Percentiles rank a stretch among this genome's conserved stretches.
phyloP scores from a whole-genome alignment of 1,140 invertebrate species.

The Caenorhabditis briggsae region DNA sequence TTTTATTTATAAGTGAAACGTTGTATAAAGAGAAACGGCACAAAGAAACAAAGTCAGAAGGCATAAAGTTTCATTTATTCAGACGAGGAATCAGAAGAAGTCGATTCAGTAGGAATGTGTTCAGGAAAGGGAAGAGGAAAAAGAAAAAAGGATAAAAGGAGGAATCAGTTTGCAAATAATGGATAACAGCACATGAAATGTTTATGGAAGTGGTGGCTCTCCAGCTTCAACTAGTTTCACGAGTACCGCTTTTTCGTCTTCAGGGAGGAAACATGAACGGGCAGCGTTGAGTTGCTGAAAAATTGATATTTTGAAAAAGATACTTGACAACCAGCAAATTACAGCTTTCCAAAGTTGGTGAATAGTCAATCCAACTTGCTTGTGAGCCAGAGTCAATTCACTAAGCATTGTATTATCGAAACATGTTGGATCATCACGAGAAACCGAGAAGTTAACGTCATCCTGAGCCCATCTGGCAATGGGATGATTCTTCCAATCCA shows the following conservation, averaged over 20 bases:
- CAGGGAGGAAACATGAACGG: slow-evolving; percentile 79
- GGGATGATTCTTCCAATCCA: slow-evolving; percentile 77
- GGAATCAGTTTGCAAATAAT: not conserved
- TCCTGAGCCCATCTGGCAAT: slow-evolving; percentile 81
- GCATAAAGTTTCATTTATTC: too few species aligned
- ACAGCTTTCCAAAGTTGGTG: slow-evolving; percentile 80
- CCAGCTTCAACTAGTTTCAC: slow-evolving; percentile 74
- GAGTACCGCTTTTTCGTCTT: slow-evolving; percentile 79
- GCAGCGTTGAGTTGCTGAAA: slow-evolving; percentile 81
- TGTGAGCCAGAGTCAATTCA: slow-evolving; percentile 79
- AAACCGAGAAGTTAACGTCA: slow-evolving; percentile 82
- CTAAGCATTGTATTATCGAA: slow-evolving; percentile 80
- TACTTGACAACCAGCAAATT: slow-evolving; percentile 69
- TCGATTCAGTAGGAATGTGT: not conserved
- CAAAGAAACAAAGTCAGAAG: not conserved
- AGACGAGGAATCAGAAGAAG: too few species aligned
- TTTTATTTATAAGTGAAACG: too few species aligned
- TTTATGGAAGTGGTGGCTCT: slow-evolving; percentile 56
- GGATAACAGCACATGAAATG: not conserved
- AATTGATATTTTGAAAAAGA: slow-evolving; percentile 24
- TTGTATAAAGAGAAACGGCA: not conserved
- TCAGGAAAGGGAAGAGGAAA: not conserved
- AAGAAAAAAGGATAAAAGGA: not conserved
- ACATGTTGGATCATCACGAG: slow-evolving; percentile 82
- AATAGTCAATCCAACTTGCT: slow-evolving; percentile 80